Evolutionary conservation across 2,113 vertebrate genomes (phyloP), one percentile per base, ranked within the genome.

Genomic region (Chauna torquata): DNA sequence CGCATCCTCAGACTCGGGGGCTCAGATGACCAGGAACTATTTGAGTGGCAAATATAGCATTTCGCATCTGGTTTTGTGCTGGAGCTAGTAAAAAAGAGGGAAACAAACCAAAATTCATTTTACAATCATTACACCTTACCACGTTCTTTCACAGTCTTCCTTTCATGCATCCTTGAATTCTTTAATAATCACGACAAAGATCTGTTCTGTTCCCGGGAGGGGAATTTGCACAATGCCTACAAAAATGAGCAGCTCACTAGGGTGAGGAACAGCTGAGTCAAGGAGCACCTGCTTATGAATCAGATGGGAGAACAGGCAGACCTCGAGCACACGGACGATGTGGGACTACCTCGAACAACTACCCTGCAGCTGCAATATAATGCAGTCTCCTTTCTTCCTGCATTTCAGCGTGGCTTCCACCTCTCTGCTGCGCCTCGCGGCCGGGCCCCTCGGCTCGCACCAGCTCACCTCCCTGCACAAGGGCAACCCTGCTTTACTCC

Each of bases 331-430:
- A 32, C 25, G 44, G 70, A 75, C 82, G 52, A 9, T 8, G 30
- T 0, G 15, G 59, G 16, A 59, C 22, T 17, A 3, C 22, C n/a
- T 75, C 3, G 0, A 62, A 36, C 0, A 0, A 0, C 77, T 36
- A 11, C 74, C 45, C 75, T 57, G 69, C 16, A 4, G 11, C 79
- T 57, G 42, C 8, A 0, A 11, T 12, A n/a, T 1, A 9, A 3
- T 6, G 28, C 1, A 15, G 9, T 7, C 30, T 50, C 4, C 16
- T 54, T 32, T 30, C 4, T 17, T 8, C 57, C 42, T 49, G 71
- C 24, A 6, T 61, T 61, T 42, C 65, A 23, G 4, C 0, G 2
- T 7, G 62, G 27, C 27, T 89, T 71, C 81, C 5, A 55, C 58
- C 5, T 55, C 28, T 30, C 5, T 0, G 69, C 44, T 13, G 50